Percentiles rank a stretch among this genome's conserved stretches.
phyloP scores from a whole-genome alignment of 2,113 vertebrate species.

The Poeciliopsis retropinna region DNA sequence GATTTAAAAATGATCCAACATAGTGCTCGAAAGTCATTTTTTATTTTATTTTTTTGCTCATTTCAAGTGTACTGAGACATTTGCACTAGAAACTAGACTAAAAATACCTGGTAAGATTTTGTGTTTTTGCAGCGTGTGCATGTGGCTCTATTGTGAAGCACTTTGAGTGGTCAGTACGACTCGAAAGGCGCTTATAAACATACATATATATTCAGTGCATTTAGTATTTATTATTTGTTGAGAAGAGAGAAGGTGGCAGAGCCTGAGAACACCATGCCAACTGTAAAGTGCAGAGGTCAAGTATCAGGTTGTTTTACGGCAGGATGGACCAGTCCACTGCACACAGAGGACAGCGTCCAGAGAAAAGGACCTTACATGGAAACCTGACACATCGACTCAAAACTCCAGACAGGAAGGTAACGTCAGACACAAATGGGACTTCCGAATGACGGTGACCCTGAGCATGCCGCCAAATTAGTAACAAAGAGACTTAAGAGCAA shows the following conservation, averaged over 20 bases:
- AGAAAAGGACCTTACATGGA: background rate
- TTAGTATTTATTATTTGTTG: background rate
- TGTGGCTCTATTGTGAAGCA: background rate
- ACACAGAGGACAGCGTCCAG: background rate
- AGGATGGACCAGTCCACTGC: background rate
- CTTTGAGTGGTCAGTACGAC: background rate
- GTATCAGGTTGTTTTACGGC: too few relatives aligned
- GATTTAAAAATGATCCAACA: too few relatives aligned
- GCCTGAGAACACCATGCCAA: background rate
- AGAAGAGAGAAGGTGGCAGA: background rate
- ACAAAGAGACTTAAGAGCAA: background rate
- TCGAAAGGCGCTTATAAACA: background rate
- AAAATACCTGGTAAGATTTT: too few relatives aligned
- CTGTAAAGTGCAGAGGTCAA: too few relatives aligned
- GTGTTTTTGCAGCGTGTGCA: background rate
- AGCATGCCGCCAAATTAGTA: background rate
- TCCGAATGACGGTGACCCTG: background rate
- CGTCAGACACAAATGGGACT: background rate
- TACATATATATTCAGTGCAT: background rate
- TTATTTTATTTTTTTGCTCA: too few relatives aligned
- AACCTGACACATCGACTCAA: background rate
- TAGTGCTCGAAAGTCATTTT: too few relatives aligned
- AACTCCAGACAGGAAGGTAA: background rate
- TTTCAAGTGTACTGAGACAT: too few relatives aligned
- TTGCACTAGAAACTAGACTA: too few relatives aligned